Base-by-base conservation (phyloP, 2,113 vertebrate genomes). In the Geococcyx californianus region DNA sequence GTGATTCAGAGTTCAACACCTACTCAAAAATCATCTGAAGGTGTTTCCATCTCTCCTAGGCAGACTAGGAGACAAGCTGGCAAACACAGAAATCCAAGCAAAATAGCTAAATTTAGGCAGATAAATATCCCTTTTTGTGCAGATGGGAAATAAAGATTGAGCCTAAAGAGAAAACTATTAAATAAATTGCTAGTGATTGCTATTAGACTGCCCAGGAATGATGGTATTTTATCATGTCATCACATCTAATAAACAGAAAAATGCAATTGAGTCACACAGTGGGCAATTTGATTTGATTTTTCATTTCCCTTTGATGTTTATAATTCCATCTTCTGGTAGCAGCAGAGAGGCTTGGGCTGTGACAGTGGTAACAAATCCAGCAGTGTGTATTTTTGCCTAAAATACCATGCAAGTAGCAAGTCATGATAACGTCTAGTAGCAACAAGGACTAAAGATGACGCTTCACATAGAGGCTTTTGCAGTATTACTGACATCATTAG, bases 1-100 rank as follows among this genome's bases (percentile, higher is more conserved):
- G 94, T 90, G 86, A 94, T 74, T 96, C 96, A 94, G 83, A 84
- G 56, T 81, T 92, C 68, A 87, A 84, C 86, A 91, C 91, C 94
- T 49, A 92, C 95, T 91, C 93, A 87, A 81, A 94, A 93, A 80
- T 67, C 34, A 59, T 86, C 86, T 49, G 86, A 77, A 95, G 59
- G 64, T 93, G 73, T 87, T 96, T 81, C 60, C 47, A 77, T 59
- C 47, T 93, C 76, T 92, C 66, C 68, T 23, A 90, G 42, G 59
- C 59, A 92, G 76, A 83, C 51, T n/a, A 77, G 76, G 72, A 94
- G 72, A 84, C 73, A 90, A 88, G 63, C 47, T 75, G n/a, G 73
- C 59, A 92, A 92, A 94, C 63, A 86, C 16, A 96, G 82, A 89
- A 87, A 87, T 64, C 80, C 64, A 60, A 75, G 86, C 19, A 81